These are phyloP conservation scores for Archegozetes longisetosus DNA, from an alignment of 1,140 invertebrate species.

Conservation along the genomic window DNA sequence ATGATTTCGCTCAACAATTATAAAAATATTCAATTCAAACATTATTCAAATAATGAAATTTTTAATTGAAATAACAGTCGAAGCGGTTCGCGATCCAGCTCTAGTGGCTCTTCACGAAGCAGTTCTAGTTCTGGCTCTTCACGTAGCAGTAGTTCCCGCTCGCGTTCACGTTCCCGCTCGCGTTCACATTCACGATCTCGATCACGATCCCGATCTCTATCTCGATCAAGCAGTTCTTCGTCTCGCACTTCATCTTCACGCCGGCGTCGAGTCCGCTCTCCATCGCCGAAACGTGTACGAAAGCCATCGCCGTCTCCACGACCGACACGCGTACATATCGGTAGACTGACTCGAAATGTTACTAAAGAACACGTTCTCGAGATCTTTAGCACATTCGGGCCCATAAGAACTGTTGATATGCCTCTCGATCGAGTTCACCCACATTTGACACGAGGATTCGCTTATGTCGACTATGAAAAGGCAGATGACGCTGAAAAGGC, in stretches of 20 bases:
- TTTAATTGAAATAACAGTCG: background rate
- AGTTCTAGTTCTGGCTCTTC: constrained; percentile 34
- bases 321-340: constrained; percentile 80
- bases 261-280: constrained; percentile 23
- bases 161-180: background rate
- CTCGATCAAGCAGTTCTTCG: constrained; percentile 21
- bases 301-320: constrained; percentile 59
- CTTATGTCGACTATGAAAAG: constrained; percentile 85
- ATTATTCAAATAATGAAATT: too few relatives aligned
- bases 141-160: constrained; percentile 25
- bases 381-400: constrained; percentile 85
- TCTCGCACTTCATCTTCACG: constrained; percentile 22
- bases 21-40: too few relatives aligned
- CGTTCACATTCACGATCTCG: constrained; percentile 18
- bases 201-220: constrained; percentile 20
- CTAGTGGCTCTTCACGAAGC: constrained; percentile 28
- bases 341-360: constrained; percentile 75
- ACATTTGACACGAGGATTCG: constrained; percentile 69
- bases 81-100: constrained; percentile 7
- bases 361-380: constrained; percentile 76
- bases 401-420: constrained; percentile 75
- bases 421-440: constrained; percentile 68
- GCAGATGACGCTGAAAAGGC: constrained; percentile 92
- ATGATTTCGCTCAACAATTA: too few relatives aligned
- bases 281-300: constrained; percentile 40